These are phyloP conservation scores for Macroteleia sp. DNA, from an alignment of 2,888 invertebrate genomes.

Conservation along the genomic window DNA sequence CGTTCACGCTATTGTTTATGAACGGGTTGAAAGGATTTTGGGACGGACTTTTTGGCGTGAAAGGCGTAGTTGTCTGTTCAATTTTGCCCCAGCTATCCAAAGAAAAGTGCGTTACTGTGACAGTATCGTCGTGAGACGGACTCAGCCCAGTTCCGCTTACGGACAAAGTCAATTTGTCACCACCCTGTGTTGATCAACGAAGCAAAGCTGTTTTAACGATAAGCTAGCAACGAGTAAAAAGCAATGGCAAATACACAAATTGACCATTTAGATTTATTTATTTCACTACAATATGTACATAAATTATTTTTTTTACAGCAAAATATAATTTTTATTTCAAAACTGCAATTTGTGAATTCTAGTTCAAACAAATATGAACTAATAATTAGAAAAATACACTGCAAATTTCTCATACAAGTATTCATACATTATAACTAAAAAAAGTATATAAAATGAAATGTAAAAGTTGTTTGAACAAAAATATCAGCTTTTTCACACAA, in stretches of 20 bases:
- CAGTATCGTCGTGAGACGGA: too few species aligned
- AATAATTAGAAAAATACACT: too few species aligned
- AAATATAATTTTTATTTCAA: too few species aligned
- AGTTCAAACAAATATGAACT: too few species aligned
- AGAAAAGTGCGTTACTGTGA: constrained; percentile 87
- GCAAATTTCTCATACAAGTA: too few species aligned
- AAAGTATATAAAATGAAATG: too few species aligned
- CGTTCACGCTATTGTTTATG: constrained; percentile 70
- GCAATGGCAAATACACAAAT: constrained; percentile 60
- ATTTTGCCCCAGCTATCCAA: constrained; percentile 85
- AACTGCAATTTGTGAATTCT: too few species aligned
- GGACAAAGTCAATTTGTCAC: constrained; percentile 88
- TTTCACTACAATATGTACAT: neutral
- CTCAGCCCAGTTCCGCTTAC: constrained; percentile 85
- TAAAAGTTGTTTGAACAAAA: too few species aligned
- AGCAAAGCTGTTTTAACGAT: constrained; percentile 71
- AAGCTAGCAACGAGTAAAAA: constrained; percentile 68
- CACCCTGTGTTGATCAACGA: constrained; percentile 85
- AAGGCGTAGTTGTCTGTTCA: constrained; percentile 83
- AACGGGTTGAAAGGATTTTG: constrained; percentile 84
- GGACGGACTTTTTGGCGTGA: constrained; percentile 78
- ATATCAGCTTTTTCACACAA: too few species aligned
- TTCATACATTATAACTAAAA: too few species aligned
- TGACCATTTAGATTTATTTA: constrained; percentile 17
- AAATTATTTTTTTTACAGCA: too few species aligned